Base-by-base conservation (phyloP, 1,140 invertebrate species). In the Magallana angulata region DNA sequence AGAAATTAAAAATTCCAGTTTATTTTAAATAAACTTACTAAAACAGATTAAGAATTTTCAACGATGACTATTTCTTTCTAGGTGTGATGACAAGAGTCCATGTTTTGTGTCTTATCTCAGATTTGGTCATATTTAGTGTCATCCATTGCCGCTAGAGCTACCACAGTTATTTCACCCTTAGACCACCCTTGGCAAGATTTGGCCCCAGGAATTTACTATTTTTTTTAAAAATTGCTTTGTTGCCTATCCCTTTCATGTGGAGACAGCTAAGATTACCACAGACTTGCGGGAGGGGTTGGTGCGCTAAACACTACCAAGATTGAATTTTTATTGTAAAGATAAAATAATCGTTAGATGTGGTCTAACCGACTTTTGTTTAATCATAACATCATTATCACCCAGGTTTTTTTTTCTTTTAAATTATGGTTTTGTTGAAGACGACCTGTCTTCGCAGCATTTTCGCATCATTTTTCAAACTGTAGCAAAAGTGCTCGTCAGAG, bases 131-230 rank as follows among this genome's bases (percentile, higher is more conserved):
- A 18, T 24, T 71, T 18, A 71, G 11, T 71, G 18, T 24, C 30
- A 24, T 71, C 0, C 30, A 18, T 11, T 18, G 1, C 11, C 11
- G 5, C 64, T 71, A 24, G 4, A 71, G 9, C 30, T 6, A 24
- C 68, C 68, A 76, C 68, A 76, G 36, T 7, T 76, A 76, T 76
- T 76, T 76, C 30, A 76, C 36, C 36, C 68, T 7, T 30, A 48
- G 36, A 76, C 68, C 24, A 30, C 36, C 68, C 68, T 30, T 7
- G 3, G 24, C 4, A 76, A 30, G 12, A 36, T 71, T 76, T 76
- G 36, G 8, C 8, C 8, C 24, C 24, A 76, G 68, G 9, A 18
- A 76, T 76, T 11, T 30, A 76, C 12, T 9, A 30, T 76, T 11
- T 36, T 76, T 68, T 36, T 76, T 11, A 11, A 7, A 48, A 48